These are phyloP conservation scores for Drepanosiphum platanoidis DNA, from an alignment of 2,888 invertebrate species.

Conservation along the genomic window DNA sequence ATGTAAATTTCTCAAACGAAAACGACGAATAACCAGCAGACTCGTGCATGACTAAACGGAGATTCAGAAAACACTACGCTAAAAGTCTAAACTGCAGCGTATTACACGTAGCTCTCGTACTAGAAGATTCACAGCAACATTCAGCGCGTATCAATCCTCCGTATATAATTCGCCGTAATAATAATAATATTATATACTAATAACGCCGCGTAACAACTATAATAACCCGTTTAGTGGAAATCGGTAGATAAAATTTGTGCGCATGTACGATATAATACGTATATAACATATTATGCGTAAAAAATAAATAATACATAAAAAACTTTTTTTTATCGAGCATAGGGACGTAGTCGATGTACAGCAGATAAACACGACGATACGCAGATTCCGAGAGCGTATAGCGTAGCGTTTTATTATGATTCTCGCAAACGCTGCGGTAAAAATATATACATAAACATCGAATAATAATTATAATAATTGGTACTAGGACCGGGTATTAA, in stretches of 20 bases:
- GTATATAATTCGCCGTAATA: neutral
- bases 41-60: neutral
- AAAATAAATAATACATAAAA: neutral
- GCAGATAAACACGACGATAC: neutral
- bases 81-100: neutral
- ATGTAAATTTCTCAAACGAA: too few relatives aligned
- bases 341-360: neutral
- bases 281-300: too few relatives aligned
- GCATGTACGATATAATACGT: neutral
- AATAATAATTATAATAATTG: neutral
- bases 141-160: neutral
- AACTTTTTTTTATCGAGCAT: neutral
- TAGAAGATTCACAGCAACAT: neutral
- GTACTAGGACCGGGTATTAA: too few relatives aligned
- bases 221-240: constrained; percentile 1
- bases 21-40: too few relatives aligned
- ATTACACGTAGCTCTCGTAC: neutral
- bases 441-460: neutral
- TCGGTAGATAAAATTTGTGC: neutral
- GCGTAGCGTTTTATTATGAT: neutral
- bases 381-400: neutral
- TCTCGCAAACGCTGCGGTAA: neutral
- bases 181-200: neutral
- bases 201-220: neutral
- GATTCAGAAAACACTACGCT: neutral